Conservation (phyloP, 1,140 invertebrate genomes). For the Oreohelix idahoensis region DNA sequence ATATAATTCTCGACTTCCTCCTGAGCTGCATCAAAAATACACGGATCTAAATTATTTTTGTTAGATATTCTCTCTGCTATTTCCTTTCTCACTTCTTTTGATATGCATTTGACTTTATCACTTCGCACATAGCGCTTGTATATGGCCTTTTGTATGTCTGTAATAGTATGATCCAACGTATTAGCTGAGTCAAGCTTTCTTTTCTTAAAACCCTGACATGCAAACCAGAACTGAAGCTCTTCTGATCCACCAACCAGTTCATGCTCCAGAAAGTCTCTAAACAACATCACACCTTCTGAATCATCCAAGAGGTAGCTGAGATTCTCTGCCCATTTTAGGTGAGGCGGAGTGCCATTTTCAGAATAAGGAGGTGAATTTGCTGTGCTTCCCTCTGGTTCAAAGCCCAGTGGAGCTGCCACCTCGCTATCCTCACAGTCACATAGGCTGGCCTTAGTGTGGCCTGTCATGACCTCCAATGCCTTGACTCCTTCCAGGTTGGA, state of each 20-base stretch:
- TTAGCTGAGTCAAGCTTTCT: constrained; percentile 77
- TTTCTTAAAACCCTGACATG: constrained; percentile 87
- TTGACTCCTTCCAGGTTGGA: constrained; percentile 61
- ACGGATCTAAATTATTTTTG: constrained; percentile 76
- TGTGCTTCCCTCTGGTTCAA: constrained; percentile 71
- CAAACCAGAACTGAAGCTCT: constrained; percentile 91
- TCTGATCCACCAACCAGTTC: constrained; percentile 78
- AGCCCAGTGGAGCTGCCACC: constrained; percentile 67
- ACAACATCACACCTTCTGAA: constrained; percentile 87
- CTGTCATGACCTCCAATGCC: constrained; percentile 24
- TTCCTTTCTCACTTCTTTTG: constrained; percentile 82
- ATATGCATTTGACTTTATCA: constrained; percentile 65
- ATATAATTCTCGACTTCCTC: constrained; percentile 86
- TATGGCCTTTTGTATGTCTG: constrained; percentile 85
- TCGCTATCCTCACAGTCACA: constrained; percentile 54
- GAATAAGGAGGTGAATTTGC: constrained; percentile 70
- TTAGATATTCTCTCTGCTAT: constrained; percentile 85
- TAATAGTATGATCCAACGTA: constrained; percentile 79
- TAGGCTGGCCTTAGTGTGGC: constrained; percentile 6
- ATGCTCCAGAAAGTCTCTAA: constrained; percentile 85
- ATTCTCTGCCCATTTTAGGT: constrained; percentile 88
- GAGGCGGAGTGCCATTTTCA: constrained; percentile 79
- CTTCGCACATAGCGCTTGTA: constrained; percentile 86
- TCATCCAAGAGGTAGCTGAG: constrained; percentile 87
- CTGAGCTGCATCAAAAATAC: constrained; percentile 82